Base-by-base conservation (phyloP, 2,888 invertebrate genomes). In the Noctua pronuba region DNA sequence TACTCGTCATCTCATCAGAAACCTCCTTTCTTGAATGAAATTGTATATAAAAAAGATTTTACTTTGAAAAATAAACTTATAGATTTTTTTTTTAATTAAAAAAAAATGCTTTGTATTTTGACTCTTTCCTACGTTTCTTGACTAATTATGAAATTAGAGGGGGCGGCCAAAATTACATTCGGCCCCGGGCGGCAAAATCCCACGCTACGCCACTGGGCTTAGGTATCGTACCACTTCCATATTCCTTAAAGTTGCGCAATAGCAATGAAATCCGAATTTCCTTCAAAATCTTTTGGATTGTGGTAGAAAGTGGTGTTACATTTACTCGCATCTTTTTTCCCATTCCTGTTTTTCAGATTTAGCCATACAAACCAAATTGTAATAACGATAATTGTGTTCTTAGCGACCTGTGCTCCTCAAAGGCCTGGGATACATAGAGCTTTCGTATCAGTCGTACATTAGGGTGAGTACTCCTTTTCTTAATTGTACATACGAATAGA, bases 351-450 rank as follows among this genome's bases (percentile, higher is more conserved):
- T n/a, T 35, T n/a, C 28, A 44, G 11, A 11, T 44, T 67, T 44
- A 7, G 1, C 5, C 21, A 21, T 46, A 46, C 5, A 21, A 24
- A 28, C 13, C 7, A 24, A 24, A 74, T n/a, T 41, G 8, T 41
- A 73, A 49, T 38, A 62, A 38, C n/a, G 2, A 10, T 52, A n/a
- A 18, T 35, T 71, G 65, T 76, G 58, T 86, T 44, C n/a, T 0
- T 89, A 94, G 94, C 88, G 87, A 52, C 92, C 92, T 1, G 91
- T 94, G 0, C 80, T 92, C 1, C 72, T 94, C 13, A 91, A 89
- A 79, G 91, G 91, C 0, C 88, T 93, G 24, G 90, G 91, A 2
- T 83, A 93, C 44, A 84, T 93, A 24, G 89, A 89, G 7, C 80
- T 94, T 10, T 93, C 94, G 0, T 93, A 94, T 76, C 79, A 91